Evolutionary conservation across 2,113 vertebrate species (phyloP).

Genomic region (Aepyceros melampus): DNA sequence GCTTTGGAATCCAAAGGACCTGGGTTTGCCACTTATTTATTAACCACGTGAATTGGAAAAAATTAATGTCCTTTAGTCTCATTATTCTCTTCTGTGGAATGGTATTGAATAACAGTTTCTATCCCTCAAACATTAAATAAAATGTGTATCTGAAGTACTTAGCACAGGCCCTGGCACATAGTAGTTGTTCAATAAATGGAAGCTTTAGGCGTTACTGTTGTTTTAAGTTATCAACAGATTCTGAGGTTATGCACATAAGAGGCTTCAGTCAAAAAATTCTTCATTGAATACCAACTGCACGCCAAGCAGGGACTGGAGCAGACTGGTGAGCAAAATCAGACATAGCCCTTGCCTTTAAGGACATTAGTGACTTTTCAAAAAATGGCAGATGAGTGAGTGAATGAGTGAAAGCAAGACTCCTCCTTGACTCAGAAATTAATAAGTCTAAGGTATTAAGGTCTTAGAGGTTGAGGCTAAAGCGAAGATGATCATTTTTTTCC

Average conservation of each 20-base stretch:
- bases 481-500: not conserved
- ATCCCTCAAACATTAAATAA: not conserved
- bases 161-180: not conserved
- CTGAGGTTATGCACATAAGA: not conserved
- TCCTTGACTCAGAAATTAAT: not conserved
- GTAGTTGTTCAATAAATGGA: not conserved
- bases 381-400: not conserved
- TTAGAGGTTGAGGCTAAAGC: not conserved
- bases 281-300: not conserved
- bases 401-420: not conserved
- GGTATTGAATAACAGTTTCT: not conserved
- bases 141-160: not conserved
- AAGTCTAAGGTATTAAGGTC: not conserved
- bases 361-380: not conserved
- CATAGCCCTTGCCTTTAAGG: not conserved
- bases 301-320: not conserved
- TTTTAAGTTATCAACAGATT: not conserved
- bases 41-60: not conserved
- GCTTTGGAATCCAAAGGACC: not conserved
- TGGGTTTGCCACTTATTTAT: slow-evolving; percentile 5
- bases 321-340: not conserved
- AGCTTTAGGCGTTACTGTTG: not conserved
- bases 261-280: not conserved
- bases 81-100: not conserved
- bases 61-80: not conserved